A percentile compares a stretch with the other conserved stretches of the same genome.
phyloP scores from a whole-genome alignment of 2,888 invertebrate species.

The Barypeithes pellucidus region DNA sequence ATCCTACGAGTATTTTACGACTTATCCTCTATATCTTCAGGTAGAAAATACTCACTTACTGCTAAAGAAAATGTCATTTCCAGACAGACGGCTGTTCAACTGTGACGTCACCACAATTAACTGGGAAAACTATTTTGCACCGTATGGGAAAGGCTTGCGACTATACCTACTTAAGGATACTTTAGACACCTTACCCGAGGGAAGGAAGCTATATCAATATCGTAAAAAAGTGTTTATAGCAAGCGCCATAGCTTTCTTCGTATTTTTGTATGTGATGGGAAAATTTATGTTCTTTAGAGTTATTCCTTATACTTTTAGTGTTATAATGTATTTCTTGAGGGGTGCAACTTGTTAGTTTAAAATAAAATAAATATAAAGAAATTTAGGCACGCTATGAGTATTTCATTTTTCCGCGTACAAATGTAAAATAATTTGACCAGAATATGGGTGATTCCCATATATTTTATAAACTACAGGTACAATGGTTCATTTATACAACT shows the following conservation, averaged over 20 bases:
- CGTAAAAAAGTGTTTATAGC: constrained; percentile 15
- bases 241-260: neutral
- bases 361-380: no score
- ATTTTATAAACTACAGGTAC: no score
- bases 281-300: constrained; percentile 40
- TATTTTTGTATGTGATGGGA: constrained; percentile 33
- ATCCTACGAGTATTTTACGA: constrained; percentile 72
- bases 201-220: neutral
- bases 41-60: constrained; percentile 77
- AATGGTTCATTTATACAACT: no score
- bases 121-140: constrained; percentile 83
- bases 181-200: constrained; percentile 38
- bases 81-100: constrained; percentile 75
- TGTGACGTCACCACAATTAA: constrained; percentile 82
- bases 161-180: constrained; percentile 84
- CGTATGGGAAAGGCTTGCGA: constrained; percentile 82
- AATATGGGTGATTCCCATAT: no score
- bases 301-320: constrained; percentile 33
- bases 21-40: constrained; percentile 70
- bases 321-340: constrained; percentile 22
- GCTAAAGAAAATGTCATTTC: constrained; percentile 73
- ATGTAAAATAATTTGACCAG: no score
- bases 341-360: neutral
- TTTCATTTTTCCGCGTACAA: no score
- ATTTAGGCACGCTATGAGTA: no score